Percentiles rank a stretch among this genome's conserved stretches.
Conservation (phyloP, 2,888 invertebrate species). For the Catotricha subobsoleta region DNA sequence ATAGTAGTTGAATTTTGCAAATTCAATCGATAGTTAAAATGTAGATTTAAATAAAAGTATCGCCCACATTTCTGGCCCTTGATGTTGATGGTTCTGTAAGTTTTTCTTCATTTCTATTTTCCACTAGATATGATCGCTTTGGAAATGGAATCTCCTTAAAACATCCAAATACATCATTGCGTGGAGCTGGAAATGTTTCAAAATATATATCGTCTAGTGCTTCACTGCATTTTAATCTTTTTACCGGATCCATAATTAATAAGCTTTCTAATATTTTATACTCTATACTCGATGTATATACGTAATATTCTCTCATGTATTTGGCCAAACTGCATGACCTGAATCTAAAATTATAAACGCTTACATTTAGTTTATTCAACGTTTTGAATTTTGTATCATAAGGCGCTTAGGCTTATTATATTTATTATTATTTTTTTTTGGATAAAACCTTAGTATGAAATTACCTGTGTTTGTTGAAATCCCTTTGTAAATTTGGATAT, state of each 20-base stretch:
- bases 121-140: neutral
- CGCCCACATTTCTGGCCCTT: no score
- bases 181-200: neutral
- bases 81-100: no score
- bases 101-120: no score
- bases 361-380: neutral
- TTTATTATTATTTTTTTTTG: no score
- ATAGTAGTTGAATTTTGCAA: no score
- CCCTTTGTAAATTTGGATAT: neutral
- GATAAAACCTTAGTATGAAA: neutral
- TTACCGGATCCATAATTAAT: neutral
- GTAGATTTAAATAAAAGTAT: neutral
- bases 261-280: neutral
- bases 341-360: neutral
- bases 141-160: slow-evolving; percentile 2
- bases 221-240: neutral
- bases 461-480: neutral
- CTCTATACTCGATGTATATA: neutral
- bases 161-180: neutral
- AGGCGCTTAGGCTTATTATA: no score
- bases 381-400: neutral
- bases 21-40: neutral
- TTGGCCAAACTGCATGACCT: neutral
- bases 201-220: neutral
- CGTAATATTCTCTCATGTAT: neutral